Percentiles rank a stretch among this genome's conserved stretches.
Evolutionary conservation across 2,113 vertebrate species (phyloP).

Genomic region (Lagopus muta): DNA sequence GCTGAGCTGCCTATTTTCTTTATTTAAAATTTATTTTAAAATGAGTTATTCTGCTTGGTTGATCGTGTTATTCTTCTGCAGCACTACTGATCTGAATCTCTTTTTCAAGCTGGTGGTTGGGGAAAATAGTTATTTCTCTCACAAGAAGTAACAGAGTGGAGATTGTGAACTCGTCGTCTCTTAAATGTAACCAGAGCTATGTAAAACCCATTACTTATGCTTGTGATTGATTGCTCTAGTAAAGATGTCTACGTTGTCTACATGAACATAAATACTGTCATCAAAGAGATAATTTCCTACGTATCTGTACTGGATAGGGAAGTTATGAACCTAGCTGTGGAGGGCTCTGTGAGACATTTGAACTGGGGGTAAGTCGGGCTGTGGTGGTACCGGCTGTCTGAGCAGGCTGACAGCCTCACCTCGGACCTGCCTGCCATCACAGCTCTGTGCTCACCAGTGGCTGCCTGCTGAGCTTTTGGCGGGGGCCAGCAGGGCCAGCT

Average conservation of each 20-base stretch:
- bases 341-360: not conserved
- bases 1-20: not conserved
- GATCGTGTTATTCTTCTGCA: not conserved
- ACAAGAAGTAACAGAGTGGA: not conserved
- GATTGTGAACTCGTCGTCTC: not conserved
- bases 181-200: not conserved
- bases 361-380: not conserved
- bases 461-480: not conserved
- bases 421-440: not conserved
- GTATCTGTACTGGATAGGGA: not conserved
- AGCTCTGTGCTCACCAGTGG: not conserved
- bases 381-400: not conserved
- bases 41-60: not conserved
- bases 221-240: not conserved
- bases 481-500: not conserved
- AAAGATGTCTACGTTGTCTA: not conserved
- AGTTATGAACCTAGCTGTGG: not conserved
- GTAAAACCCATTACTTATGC: not conserved
- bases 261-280: not conserved
- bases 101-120: not conserved
- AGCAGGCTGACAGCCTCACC: not conserved
- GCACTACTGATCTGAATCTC: not conserved
- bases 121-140: not conserved
- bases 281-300: not conserved
- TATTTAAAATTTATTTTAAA: not conserved